These are phyloP conservation scores for Microchrysa polita DNA, from an alignment of 2,888 invertebrate species.

Conservation along the genomic window DNA sequence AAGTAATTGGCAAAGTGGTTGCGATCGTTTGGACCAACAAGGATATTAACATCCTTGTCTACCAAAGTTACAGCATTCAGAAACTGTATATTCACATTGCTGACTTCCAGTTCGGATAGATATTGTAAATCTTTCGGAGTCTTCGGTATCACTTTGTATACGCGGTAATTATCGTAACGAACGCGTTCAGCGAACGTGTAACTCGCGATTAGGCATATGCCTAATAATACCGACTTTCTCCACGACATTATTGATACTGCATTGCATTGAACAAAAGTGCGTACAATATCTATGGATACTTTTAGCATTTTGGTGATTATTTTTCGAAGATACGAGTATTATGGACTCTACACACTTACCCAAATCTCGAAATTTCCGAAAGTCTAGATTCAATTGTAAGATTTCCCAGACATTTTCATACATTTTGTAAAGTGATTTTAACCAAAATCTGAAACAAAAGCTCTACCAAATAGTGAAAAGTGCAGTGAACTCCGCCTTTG, in stretches of 20 bases:
- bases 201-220: slow-evolving; percentile 40
- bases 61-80: not conserved
- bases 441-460: no score
- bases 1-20: slow-evolving; percentile 57
- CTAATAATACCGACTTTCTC: slow-evolving; percentile 12
- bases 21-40: slow-evolving; percentile 60
- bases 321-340: no score
- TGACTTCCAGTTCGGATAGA: not conserved
- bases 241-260: slow-evolving; percentile 39
- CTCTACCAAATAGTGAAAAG: no score
- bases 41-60: not conserved
- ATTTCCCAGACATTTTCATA: no score
- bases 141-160: slow-evolving; percentile 30
- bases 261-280: not conserved
- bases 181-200: slow-evolving; percentile 45
- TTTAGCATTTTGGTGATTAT: no score
- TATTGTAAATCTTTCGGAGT: not conserved
- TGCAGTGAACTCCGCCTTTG: no score
- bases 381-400: no score
- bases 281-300: no score
- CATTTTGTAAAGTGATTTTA: no score
- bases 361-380: no score
- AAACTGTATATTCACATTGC: slow-evolving; percentile 10
- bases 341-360: no score
- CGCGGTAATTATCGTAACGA: slow-evolving; percentile 40